These are phyloP conservation scores for Brachionus asplanchnoidis DNA, from an alignment of 1,140 invertebrate genomes.

Conservation along the genomic window DNA sequence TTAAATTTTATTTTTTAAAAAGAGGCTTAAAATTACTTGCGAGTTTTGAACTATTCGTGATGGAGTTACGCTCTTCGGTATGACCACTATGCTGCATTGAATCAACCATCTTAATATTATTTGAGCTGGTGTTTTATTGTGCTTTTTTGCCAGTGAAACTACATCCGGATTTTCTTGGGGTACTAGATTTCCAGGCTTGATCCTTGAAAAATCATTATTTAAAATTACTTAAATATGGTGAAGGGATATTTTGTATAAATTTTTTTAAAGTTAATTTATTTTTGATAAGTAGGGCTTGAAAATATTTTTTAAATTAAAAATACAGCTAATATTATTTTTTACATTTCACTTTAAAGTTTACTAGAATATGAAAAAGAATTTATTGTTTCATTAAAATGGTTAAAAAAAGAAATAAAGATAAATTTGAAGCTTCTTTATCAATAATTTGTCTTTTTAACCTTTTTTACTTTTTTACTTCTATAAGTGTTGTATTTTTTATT, in stretches of 20 bases:
- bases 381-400: too few relatives aligned
- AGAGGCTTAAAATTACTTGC: neutral
- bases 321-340: too few relatives aligned
- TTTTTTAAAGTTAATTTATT: neutral
- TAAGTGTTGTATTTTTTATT: too few relatives aligned
- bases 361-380: too few relatives aligned
- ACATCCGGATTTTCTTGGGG: neutral
- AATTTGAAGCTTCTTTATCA: too few relatives aligned
- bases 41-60: slow-evolving; percentile 6
- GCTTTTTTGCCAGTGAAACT: neutral
- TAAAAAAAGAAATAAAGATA: too few relatives aligned
- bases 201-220: neutral
- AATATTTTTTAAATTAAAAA: too few relatives aligned
- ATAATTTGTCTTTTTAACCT: too few relatives aligned
- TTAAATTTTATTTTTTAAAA: neutral
- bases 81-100: slow-evolving; percentile 26
- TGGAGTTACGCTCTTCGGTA: slow-evolving; percentile 17
- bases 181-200: slow-evolving; percentile 8
- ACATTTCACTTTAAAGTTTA: too few relatives aligned
- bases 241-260: neutral
- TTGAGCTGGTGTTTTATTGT: slow-evolving; percentile 22
- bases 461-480: too few relatives aligned
- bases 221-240: neutral
- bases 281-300: too few relatives aligned
- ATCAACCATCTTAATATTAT: slow-evolving; percentile 13